phyloP scores from a whole-genome alignment of 2,797 vertebrate genomes.

The Syngnathus acus region DNA sequence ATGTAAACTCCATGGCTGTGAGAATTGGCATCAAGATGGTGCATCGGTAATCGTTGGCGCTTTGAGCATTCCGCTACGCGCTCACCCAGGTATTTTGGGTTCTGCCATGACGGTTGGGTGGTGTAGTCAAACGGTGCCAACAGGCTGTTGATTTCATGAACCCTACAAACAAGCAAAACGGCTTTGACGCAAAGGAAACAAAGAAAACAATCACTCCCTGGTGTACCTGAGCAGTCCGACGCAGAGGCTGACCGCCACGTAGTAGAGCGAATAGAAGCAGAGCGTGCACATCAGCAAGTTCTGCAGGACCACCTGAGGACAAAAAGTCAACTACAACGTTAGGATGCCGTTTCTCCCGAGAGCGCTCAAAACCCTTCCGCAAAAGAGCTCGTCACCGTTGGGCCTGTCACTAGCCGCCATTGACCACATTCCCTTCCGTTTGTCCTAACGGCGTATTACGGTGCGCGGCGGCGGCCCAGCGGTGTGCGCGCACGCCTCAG shows the following conservation, averaged over 20 bases:
- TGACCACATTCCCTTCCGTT: too few species aligned
- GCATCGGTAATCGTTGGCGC: too few species aligned
- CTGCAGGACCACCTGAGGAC: constrained; percentile 70
- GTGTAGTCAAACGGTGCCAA: constrained; percentile 86
- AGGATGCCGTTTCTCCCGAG: too few species aligned
- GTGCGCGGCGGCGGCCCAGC: neutral
- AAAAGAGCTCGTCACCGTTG: too few species aligned
- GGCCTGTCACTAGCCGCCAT: too few species aligned
- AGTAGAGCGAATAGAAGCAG: constrained; percentile 81
- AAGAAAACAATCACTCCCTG: too few species aligned
- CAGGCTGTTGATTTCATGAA: constrained; percentile 77
- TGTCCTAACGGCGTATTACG: neutral
- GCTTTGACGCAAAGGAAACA: neutral
- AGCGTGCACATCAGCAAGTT: constrained; percentile 77
- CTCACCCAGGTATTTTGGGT: constrained; percentile 82
- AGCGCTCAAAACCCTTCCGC: too few species aligned
- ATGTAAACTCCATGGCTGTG: too few species aligned
- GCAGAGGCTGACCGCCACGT: constrained; percentile 71
- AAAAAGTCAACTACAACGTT: neutral
- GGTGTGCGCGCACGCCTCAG: constrained; percentile 1
- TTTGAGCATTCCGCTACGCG: neutral
- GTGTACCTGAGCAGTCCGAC: constrained; percentile 72
- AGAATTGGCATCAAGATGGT: too few species aligned
- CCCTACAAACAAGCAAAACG: constrained; percentile 51
- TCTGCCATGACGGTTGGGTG: constrained; percentile 81